Evolutionary conservation across 1,140 invertebrate genomes (phyloP), one percentile per base, ranked within the genome.

Genomic region (Scylla paramamosain): DNA sequence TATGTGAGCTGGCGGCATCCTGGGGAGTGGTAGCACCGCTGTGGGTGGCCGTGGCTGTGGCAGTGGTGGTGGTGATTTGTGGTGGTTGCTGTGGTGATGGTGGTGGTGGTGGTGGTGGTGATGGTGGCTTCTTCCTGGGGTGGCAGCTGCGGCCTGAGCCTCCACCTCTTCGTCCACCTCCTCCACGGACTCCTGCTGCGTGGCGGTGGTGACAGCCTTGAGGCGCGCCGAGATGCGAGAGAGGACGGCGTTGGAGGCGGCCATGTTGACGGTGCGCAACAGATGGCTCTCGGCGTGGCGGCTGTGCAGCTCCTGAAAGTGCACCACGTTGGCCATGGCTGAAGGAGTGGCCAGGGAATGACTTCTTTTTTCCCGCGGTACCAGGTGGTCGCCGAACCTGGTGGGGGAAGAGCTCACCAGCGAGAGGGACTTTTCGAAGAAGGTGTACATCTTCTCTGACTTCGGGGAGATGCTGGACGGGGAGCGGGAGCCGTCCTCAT

Each of bases 401-500:
- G 90, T 92, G 6, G 90, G 94, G 28, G 94, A 95, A 7, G 94
- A 83, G 32, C 94, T 95, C 12, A 95, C 94, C 12, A 95, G 83
- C 29, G 94, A 95, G 12, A 95, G 83, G 28, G 82, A 87, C 91
- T 95, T 95, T 59, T 95, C 94, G 83, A 95, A 95, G 91, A 95
- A 95, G 83, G 82, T 59, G 90, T 95, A 92, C 94, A 95, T 95
- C 83, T 95, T 95, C 46, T 95, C 94, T 1, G 90, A 59, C 48
- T 95, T 95, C n/a, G 94, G 94, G 20, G 94, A 95, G 94, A 95
- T 87, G 91, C 94, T 95, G 91, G 94, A 95, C 82, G 94, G 94
- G 4, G 94, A 95, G 94, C 94, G 94, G 0, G 94, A 95, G 28
- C 94, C 94, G 83, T 95, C 94, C 48, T 95, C 94, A 82, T 95